A percentile compares a stretch with the other conserved stretches of the same genome.
Conservation (phyloP, 2,113 vertebrate species). For the Ivindomyrus marchei region DNA sequence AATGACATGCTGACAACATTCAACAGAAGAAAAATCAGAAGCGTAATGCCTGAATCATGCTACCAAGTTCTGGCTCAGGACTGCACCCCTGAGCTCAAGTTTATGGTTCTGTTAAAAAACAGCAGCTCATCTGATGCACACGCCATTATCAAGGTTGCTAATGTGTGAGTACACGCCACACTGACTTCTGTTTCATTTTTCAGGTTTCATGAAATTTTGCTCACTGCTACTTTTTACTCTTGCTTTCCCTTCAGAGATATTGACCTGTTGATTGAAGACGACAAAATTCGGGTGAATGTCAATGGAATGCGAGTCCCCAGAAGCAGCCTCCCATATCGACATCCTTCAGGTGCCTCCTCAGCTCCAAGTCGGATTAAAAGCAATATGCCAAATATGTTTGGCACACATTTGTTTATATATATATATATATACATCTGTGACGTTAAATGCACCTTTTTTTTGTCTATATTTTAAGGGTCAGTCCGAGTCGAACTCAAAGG, state of each 20-base stretch:
- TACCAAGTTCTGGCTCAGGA: constrained; percentile 70
- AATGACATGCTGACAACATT: constrained; percentile 57
- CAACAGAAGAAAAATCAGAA: constrained; percentile 52
- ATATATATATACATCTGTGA: not conserved
- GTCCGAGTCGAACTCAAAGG: constrained; percentile 30
- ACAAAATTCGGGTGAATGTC: constrained; percentile 34
- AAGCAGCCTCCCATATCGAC: constrained; percentile 41
- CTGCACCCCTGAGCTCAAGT: constrained; percentile 66
- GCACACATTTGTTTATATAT: not conserved
- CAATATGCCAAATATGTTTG: not conserved
- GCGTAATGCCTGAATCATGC: constrained; percentile 61
- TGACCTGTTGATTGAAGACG: constrained; percentile 18
- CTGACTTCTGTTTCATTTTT: not conserved
- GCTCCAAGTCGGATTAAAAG: not conserved
- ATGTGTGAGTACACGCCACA: constrained; percentile 55
- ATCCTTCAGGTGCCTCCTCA: constrained; percentile 37
- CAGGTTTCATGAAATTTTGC: not conserved
- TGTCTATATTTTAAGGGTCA: constrained; percentile 27
- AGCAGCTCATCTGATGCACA: constrained; percentile 40
- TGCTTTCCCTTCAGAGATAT: constrained; percentile 16
- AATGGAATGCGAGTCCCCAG: constrained; percentile 42
- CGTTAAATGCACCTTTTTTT: not conserved
- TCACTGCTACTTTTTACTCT: not conserved
- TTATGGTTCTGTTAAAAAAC: constrained; percentile 65
- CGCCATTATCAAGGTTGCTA: constrained; percentile 56